Evolutionary conservation across 1,140 invertebrate species (phyloP), one percentile per base, ranked within the genome.

Genomic region (Cydia splendana): DNA sequence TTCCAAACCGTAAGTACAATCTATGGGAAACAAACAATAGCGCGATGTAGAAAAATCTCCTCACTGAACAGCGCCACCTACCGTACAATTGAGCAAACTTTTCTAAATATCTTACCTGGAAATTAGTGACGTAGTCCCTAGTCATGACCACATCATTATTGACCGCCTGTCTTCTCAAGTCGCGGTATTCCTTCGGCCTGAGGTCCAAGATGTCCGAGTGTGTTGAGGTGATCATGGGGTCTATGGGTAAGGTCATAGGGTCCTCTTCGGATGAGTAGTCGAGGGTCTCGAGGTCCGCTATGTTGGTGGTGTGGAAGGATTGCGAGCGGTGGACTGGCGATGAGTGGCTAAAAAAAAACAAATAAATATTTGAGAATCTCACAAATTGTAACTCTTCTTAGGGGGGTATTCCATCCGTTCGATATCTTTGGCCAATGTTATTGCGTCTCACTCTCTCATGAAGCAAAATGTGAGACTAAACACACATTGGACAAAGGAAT

Each of bases 291-390:
- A 91, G 78, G 6, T 88, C 88, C 1, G 87, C 88, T 48, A 90
- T 89, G 83, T 89, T 90, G 34, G 87, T 90, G 2, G 87, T 87
- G 85, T 93, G 91, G 88, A 94, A 93, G 3, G 92, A 94, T 57
- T 93, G 90, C 9, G 92, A 93, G n/a, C 92, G 87, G 78, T 94
- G 92, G 5, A 93, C 91, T 10, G 91, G 92, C 1, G 93, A 93
- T 1, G 92, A 94, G 76, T 93, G 89, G 76, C 92, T 94, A 87
- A 13, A 86, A 85, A 51, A 75, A 74, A 75, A 24, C 4, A 71
- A 77, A 65, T 30, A 30, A 4, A 30, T 30, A 30, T 30, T 30
- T 4, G 1, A 30, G 30, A 30, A 30, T 30, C 30, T 28, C 3
- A 28, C 28, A 28, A n/a, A n/a, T n/a, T n/a, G n/a, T n/a, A n/a